Conservation (phyloP, 1,140 invertebrate genomes). For the Pinna nobilis region DNA sequence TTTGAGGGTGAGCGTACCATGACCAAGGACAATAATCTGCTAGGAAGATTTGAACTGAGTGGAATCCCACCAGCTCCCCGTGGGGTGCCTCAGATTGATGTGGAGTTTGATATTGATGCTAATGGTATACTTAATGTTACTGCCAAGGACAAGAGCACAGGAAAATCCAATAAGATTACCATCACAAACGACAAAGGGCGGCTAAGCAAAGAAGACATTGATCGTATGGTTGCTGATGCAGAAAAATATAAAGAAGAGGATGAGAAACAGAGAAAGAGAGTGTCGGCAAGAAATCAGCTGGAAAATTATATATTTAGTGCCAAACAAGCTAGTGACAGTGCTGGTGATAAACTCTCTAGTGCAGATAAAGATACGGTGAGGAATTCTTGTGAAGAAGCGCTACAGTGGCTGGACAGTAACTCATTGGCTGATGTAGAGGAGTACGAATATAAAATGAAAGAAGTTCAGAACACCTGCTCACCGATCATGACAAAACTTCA, state of each 20-base stretch:
- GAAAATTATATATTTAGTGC: conserved; percentile 83
- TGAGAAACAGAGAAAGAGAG: conserved; percentile 88
- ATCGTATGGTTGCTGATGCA: conserved; percentile 77
- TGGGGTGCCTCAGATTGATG: conserved; percentile 88
- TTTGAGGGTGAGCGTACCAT: conserved; percentile 95
- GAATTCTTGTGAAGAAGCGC: conserved; percentile 50
- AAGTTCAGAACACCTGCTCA: conserved; percentile 63
- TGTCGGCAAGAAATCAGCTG: conserved; percentile 85
- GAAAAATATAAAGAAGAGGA: conserved; percentile 77
- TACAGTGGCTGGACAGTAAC: conserved; percentile 76
- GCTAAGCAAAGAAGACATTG: conserved; percentile 76
- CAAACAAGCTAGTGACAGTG: conserved; percentile 87
- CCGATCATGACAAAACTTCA: conserved; percentile 15
- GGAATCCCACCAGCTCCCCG: conserved; percentile 94
- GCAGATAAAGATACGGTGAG: conserved; percentile 19
- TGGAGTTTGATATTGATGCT: conserved; percentile 81
- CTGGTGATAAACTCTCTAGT: conserved; percentile 77
- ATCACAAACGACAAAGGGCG: conserved; percentile 78
- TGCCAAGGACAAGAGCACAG: conserved; percentile 82
- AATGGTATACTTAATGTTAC: conserved; percentile 78
- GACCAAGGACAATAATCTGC: conserved; percentile 83
- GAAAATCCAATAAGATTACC: conserved; percentile 86
- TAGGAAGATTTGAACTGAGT: conserved; percentile 81
- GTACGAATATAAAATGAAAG: conserved; percentile 72
- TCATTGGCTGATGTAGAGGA: conserved; percentile 75